Percentiles rank a stretch among this genome's conserved stretches.
Evolutionary conservation across 2,888 invertebrate genomes (phyloP).

Genomic region (Corbicula japonica): DNA sequence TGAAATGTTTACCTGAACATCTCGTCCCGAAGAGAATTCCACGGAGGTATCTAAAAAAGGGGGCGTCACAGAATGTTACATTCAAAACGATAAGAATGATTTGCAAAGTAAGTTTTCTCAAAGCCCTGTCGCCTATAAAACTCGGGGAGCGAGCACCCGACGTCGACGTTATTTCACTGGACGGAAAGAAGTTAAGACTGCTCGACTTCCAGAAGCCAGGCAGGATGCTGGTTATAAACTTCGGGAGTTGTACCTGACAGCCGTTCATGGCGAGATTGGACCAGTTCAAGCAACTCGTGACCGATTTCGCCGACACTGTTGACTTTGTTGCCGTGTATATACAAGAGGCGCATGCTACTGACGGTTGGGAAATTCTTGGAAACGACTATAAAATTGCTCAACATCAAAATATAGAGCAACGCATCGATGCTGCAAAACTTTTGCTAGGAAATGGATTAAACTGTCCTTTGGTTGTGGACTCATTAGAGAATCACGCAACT

Average conservation of each 20-base stretch:
- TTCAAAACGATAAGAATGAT: constrained; percentile 5
- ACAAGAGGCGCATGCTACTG: constrained; percentile 79
- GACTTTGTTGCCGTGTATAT: constrained; percentile 81
- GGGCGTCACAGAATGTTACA: neutral
- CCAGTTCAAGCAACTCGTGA: constrained; percentile 70
- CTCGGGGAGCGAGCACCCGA: constrained; percentile 55
- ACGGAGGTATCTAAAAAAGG: neutral
- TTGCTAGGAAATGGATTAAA: constrained; percentile 46
- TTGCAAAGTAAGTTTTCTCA: neutral
- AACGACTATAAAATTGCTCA: constrained; percentile 66
- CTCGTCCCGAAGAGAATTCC: constrained; percentile 12
- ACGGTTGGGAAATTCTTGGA: constrained; percentile 75
- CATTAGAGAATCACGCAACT: constrained; percentile 71
- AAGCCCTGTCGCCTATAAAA: constrained; percentile 25
- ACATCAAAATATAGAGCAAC: constrained; percentile 70
- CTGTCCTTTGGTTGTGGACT: constrained; percentile 75
- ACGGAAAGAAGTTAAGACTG: constrained; percentile 34
- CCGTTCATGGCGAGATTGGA: constrained; percentile 81
- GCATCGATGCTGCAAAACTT: constrained; percentile 70
- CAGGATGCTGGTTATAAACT: constrained; percentile 80
- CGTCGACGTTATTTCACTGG: constrained; percentile 47
- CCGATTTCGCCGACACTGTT: constrained; percentile 66
- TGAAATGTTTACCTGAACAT: neutral
- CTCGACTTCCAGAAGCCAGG: constrained; percentile 61
- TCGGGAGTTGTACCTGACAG: constrained; percentile 83